phyloP scores from a whole-genome alignment of 2,888 invertebrate species.

The Pogonocherus hispidulus region DNA sequence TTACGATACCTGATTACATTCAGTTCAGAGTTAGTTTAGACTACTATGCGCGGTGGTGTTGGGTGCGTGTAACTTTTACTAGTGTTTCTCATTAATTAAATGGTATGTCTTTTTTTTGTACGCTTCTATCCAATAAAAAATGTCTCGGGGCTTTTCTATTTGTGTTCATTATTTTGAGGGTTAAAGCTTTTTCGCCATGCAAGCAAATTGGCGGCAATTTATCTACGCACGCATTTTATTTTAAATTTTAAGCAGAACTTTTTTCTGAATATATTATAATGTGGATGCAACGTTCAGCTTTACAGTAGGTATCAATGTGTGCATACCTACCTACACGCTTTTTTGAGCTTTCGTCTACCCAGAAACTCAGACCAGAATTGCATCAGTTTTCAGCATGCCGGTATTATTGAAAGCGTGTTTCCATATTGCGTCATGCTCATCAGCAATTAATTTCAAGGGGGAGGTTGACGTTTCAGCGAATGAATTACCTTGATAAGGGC shows the following conservation, averaged over 20 bases:
- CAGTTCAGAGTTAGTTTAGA: constrained; percentile 12
- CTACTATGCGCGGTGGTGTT: constrained; percentile 10
- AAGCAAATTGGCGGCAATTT: not conserved
- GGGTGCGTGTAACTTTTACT: constrained; percentile 27
- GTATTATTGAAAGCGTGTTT: not conserved
- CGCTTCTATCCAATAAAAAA: not conserved
- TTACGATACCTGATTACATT: constrained; percentile 9
- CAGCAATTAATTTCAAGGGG: not conserved
- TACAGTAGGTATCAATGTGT: too few relatives aligned
- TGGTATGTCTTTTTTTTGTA: constrained; percentile 20
- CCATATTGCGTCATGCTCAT: constrained; percentile 7
- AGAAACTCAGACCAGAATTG: not conserved
- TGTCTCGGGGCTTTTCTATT: not conserved
- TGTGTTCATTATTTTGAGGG: not conserved
- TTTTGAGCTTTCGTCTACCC: not conserved
- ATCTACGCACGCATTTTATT: too few relatives aligned
- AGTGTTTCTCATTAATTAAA: constrained; percentile 26
- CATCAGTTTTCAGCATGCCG: constrained; percentile 2
- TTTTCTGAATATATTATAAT: too few relatives aligned
- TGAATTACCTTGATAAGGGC: not conserved
- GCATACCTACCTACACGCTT: too few relatives aligned
- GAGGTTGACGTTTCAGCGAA: not conserved
- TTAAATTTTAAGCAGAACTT: too few relatives aligned
- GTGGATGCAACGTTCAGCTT: too few relatives aligned
- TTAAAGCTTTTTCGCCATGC: not conserved